phyloP scores from a whole-genome alignment of 35 echinoderm and acorn worm genomes.

The Ophiothrix spiculata region DNA sequence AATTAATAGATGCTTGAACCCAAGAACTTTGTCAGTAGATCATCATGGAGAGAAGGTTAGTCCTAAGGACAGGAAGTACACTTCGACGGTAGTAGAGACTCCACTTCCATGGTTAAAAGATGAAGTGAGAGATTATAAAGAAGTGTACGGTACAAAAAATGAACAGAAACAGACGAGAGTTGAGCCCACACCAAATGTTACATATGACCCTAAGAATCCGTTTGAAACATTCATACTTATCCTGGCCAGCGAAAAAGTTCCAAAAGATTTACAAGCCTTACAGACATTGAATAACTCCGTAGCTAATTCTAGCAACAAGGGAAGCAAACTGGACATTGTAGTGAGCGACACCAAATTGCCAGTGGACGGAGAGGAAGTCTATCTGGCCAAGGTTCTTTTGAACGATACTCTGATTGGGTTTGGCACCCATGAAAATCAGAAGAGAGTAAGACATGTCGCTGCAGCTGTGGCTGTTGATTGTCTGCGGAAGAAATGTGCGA shows the following conservation, averaged over 20 bases:
- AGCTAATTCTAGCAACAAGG: conserved; percentile 5
- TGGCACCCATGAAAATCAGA: neutral
- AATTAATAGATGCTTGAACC: neutral
- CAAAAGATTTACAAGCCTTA: neutral
- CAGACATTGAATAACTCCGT: conserved; percentile 16
- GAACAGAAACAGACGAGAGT: neutral
- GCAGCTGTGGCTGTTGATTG: conserved; percentile 18
- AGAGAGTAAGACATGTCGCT: conserved; percentile 13
- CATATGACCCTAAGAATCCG: neutral
- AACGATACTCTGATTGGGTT: neutral
- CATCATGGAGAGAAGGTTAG: neutral
- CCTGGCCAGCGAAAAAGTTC: neutral
- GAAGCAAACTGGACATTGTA: neutral
- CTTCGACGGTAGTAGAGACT: neutral
- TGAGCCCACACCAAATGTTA: neutral
- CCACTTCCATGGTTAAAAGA: conserved; percentile 6
- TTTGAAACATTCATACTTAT: neutral
- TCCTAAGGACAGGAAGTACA: neutral
- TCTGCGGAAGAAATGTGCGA: conserved; percentile 18
- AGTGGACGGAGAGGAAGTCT: neutral
- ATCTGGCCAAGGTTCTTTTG: neutral
- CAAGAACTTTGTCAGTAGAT: neutral
- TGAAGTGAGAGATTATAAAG: neutral
- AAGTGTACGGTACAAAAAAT: neutral
- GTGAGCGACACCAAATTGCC: neutral